phyloP scores from a whole-genome alignment of 2,113 vertebrate species.

The Dromiciops gliroides region DNA sequence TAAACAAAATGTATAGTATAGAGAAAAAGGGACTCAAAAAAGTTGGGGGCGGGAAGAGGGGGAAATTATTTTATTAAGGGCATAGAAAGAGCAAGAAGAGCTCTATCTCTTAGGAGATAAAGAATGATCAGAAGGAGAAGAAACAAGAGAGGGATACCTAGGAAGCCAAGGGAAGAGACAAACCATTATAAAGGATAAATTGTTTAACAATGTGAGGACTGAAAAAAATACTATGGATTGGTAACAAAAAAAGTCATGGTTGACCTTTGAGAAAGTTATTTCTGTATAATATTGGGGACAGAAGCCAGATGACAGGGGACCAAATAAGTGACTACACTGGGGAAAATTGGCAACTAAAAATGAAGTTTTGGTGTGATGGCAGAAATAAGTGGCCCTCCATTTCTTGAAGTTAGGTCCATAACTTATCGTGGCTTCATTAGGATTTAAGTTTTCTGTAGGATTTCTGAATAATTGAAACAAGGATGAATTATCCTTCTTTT shows the following conservation, averaged over 20 bases:
- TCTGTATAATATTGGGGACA: background rate
- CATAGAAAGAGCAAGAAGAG: background rate
- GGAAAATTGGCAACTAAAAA: slow-evolving; percentile 16
- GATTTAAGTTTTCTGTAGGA: background rate
- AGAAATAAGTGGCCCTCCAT: background rate
- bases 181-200: background rate
- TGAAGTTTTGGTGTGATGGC: slow-evolving; percentile 24
- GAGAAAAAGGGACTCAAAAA: background rate
- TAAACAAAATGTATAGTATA: background rate
- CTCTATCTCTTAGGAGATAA: background rate
- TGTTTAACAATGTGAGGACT: background rate
- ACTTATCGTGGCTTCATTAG: background rate
- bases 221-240: background rate
- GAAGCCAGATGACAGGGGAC: background rate
- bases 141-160: background rate
- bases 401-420: background rate
- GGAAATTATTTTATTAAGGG: background rate
- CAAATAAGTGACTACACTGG: background rate
- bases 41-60: background rate
- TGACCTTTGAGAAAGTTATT: background rate
- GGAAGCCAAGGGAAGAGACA: background rate
- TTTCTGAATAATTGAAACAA: background rate
- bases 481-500: background rate
- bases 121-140: background rate
- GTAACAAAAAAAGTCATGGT: background rate